These are phyloP conservation scores for Hyles lineata DNA, from an alignment of 2,888 invertebrate genomes.

Conservation along the genomic window DNA sequence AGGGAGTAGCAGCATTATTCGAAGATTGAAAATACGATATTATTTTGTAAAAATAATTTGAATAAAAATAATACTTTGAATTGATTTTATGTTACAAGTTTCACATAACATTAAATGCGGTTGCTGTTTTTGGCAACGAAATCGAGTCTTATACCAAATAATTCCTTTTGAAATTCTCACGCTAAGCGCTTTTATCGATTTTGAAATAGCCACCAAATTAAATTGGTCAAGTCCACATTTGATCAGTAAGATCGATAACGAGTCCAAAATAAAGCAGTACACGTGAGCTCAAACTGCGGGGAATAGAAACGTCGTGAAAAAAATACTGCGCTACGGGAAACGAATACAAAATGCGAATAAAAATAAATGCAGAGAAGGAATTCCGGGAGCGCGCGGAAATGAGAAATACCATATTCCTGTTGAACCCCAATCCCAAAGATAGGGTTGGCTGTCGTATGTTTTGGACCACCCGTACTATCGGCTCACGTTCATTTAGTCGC, in stretches of 20 bases:
- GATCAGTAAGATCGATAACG: conserved; percentile 33
- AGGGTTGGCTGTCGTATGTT: conserved; percentile 30
- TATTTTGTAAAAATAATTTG: too few species aligned
- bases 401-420: conserved; percentile 77
- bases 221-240: background rate
- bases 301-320: conserved; percentile 69
- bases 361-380: conserved; percentile 75
- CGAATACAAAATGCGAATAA: conserved; percentile 79
- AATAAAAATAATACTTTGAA: too few species aligned
- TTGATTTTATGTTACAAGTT: too few species aligned
- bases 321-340: conserved; percentile 78
- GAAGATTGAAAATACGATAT: too few species aligned
- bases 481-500: background rate
- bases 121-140: too few species aligned
- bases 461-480: conserved; percentile 12
- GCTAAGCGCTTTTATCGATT: background rate
- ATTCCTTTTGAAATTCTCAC: background rate
- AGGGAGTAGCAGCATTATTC: too few species aligned
- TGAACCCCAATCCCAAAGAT: conserved; percentile 54
- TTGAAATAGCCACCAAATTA: background rate
- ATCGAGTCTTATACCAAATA: too few species aligned
- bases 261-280: conserved; percentile 46
- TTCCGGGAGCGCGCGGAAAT: conserved; percentile 69
- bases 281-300: conserved; percentile 45
- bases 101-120: too few species aligned